phyloP scores from a whole-genome alignment of 2,888 invertebrate species.

The Ypsolopha scabrella region DNA sequence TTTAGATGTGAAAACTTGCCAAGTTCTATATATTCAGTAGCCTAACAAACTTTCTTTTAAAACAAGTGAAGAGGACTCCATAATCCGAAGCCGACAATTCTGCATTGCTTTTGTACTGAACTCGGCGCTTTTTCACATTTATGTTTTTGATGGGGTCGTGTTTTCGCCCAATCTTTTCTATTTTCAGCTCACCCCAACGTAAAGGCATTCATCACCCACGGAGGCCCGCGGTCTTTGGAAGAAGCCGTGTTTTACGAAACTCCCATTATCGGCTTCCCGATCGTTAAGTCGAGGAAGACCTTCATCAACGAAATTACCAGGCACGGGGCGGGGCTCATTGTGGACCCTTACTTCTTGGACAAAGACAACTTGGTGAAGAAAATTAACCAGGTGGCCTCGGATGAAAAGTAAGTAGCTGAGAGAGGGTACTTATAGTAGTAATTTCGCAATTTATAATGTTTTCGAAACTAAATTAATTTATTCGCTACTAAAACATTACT shows the following conservation, averaged over 20 bases:
- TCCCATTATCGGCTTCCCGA: constrained; percentile 51
- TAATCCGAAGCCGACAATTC: too few species aligned
- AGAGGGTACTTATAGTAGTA: too few species aligned
- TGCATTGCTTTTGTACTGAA: too few species aligned
- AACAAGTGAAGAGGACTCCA: too few species aligned
- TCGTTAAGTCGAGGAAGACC: constrained; percentile 38
- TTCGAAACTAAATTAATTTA: too few species aligned
- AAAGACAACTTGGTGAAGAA: constrained; percentile 38
- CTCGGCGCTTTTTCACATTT: too few species aligned
- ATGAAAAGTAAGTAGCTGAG: constrained; percentile 32
- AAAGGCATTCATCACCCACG: constrained; percentile 54
- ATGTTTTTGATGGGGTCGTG: too few species aligned
- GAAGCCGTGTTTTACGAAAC: constrained; percentile 54
- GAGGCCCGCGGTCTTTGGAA: constrained; percentile 55
- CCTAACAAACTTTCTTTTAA: too few species aligned
- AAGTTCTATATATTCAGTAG: too few species aligned
- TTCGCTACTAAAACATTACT: too few species aligned
- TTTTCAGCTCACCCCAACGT: constrained; percentile 54
- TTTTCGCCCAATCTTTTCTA: not conserved
- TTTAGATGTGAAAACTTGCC: too few species aligned
- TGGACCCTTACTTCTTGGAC: constrained; percentile 44
- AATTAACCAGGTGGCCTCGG: constrained; percentile 28
- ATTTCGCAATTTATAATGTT: too few species aligned
- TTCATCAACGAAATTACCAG: constrained; percentile 47
- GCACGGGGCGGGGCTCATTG: constrained; percentile 42